phyloP scores from a whole-genome alignment of 1,140 invertebrate genomes.

The Trichomalopsis sarcophagae region DNA sequence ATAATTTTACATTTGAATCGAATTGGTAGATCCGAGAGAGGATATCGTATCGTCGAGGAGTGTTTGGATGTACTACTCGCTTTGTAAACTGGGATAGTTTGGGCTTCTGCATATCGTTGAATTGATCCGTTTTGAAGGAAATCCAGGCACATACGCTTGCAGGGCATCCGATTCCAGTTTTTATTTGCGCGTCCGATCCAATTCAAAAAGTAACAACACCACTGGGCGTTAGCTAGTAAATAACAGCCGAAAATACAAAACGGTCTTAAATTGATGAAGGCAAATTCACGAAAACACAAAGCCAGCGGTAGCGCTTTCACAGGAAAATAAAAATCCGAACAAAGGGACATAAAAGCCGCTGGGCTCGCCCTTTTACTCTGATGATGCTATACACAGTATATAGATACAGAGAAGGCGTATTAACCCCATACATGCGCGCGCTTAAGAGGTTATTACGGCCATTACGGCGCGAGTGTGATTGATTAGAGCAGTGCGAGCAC shows the following conservation, averaged over 20 bases:
- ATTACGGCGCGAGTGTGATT: slow-evolving; percentile 41
- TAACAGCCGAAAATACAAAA: no score
- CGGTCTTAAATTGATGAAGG: no score
- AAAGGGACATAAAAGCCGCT: neutral
- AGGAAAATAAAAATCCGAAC: neutral
- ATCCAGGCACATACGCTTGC: no score
- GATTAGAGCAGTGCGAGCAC: slow-evolving; percentile 16
- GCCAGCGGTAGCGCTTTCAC: no score
- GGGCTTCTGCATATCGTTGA: no score
- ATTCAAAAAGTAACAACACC: no score
- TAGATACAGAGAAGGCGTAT: neutral
- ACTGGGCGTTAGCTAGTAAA: no score
- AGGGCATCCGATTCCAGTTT: no score
- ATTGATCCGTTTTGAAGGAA: no score
- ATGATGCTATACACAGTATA: neutral
- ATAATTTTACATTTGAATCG: slow-evolving; percentile 6
- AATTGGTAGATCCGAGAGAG: neutral
- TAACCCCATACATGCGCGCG: neutral
- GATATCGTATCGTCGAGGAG: neutral
- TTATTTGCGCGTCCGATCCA: no score
- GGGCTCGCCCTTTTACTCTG: neutral
- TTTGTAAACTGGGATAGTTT: neutral
- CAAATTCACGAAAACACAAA: no score
- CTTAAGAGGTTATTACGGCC: slow-evolving; percentile 28
- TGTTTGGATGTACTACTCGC: neutral